These are phyloP conservation scores for Drosophila meridiana DNA, from an alignment of 2,888 invertebrate genomes.

Conservation along the genomic window DNA sequence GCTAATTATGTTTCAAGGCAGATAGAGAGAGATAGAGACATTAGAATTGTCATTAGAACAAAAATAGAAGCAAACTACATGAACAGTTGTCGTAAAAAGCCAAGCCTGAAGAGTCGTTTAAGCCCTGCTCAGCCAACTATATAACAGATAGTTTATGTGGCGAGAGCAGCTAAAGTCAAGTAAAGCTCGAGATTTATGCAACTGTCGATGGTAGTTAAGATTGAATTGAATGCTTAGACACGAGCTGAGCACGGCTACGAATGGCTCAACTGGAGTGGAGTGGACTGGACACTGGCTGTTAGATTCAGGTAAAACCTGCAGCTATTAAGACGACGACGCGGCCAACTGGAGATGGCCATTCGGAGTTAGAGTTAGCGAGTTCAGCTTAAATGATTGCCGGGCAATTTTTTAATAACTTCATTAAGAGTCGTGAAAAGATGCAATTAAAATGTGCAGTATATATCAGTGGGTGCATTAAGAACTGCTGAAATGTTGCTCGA, in stretches of 20 bases:
- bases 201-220: constrained; percentile 76
- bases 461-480: constrained; percentile 53
- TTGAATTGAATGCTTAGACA: constrained; percentile 81
- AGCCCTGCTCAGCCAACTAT: constrained; percentile 10
- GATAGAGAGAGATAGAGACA: constrained; percentile 35
- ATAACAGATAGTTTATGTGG: constrained; percentile 9
- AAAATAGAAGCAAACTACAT: constrained; percentile 22
- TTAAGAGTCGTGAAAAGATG: constrained; percentile 52
- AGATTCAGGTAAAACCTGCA: constrained; percentile 45
- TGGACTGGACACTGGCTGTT: constrained; percentile 12
- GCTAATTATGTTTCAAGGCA: constrained; percentile 44
- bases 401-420: constrained; percentile 81
- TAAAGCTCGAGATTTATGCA: constrained; percentile 71
- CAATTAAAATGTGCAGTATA: constrained; percentile 63
- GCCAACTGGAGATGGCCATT: constrained; percentile 33
- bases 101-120: constrained; percentile 10
- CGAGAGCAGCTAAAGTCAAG: constrained; percentile 5
- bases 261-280: constrained; percentile 39
- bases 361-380: constrained; percentile 1
- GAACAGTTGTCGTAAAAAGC: constrained; percentile 55
- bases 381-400: constrained; percentile 65
- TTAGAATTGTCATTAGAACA: constrained; percentile 47
- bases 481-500: constrained; percentile 8
- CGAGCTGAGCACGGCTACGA: constrained; percentile 59
- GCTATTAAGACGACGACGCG: constrained; percentile 34